Base-by-base conservation (phyloP, 2,888 invertebrate genomes). In the Peribatodes rhomboidaria region DNA sequence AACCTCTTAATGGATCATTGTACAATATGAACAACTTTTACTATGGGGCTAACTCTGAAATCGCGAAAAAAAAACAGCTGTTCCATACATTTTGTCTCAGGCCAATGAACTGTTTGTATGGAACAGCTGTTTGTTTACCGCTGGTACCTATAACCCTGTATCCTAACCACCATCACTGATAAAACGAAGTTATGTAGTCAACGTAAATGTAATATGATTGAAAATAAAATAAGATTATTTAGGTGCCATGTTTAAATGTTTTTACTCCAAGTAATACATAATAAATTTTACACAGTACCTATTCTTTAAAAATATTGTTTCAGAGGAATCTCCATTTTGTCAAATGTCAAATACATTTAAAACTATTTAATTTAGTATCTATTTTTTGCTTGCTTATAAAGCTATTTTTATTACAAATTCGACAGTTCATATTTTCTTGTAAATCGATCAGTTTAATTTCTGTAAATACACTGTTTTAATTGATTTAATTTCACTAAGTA, bases 401-500 rank as follows among this genome's bases (percentile, higher is more conserved):
- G 69, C 62, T 59, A 22, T 57, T 66, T 65, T 65, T 70, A 49
- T 13, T 67, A 70, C 54, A 58, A 64, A 39, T 56, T 61, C 64
- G 42, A 61, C 61, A 42, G 44, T 9, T 63, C 39, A 61, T 57
- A 33, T 33, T 31, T 49, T 49, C 33, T 33, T 33, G 33, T 33
- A 18, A 7, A 10, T 49, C 47, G 13, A 35, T 49, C 58, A 68
- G 56, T 63, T 35, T 22, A 39, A 22, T 53, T 35, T 11, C 61
- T 69, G 66, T 70, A 61, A 68, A 70, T 70, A 68, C 56, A 61
- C 57, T 66, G 59, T 68, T 70, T 69, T 61, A 53, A 58, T 61
- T 57, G 39, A 58, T 79, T 2, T 10, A 33, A 82, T 79, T 78
- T 80, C 76, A 76, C 75, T 74, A 68, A 63, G 68, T 74, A 68